Conservation (phyloP, 2,113 vertebrate species). For the Bubo bubo region DNA sequence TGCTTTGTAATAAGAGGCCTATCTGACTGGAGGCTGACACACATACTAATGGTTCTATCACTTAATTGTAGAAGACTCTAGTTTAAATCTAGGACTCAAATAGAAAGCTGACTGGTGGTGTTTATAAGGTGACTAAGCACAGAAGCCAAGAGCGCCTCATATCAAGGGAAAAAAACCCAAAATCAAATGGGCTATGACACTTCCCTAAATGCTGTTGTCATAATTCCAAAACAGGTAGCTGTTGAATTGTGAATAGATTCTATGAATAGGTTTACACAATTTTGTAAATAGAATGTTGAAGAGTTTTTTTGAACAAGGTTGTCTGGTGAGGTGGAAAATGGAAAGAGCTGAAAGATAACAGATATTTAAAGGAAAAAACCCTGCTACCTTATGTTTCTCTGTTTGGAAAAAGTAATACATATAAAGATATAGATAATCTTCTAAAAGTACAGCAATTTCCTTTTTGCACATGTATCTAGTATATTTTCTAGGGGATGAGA, state of each 20-base stretch:
- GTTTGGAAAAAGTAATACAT: neutral
- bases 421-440: neutral
- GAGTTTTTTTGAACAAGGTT: neutral
- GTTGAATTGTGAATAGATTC: neutral
- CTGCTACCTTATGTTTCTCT: neutral
- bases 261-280: too few species aligned
- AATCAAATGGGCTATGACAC: neutral
- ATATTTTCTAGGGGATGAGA: accelerated
- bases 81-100: neutral
- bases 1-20: neutral
- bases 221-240: accelerated
- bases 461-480: neutral
- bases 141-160: neutral
- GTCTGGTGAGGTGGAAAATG: neutral
- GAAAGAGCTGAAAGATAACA: neutral
- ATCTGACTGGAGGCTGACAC: neutral
- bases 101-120: neutral
- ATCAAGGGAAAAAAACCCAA: too few species aligned
- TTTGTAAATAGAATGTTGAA: neutral
- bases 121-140: neutral
- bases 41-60: accelerated
- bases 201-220: neutral
- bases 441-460: neutral
- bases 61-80: neutral
- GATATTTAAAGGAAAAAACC: neutral